Base-by-base conservation (phyloP, 2,888 invertebrate species). In the Synergus laeviventris region DNA sequence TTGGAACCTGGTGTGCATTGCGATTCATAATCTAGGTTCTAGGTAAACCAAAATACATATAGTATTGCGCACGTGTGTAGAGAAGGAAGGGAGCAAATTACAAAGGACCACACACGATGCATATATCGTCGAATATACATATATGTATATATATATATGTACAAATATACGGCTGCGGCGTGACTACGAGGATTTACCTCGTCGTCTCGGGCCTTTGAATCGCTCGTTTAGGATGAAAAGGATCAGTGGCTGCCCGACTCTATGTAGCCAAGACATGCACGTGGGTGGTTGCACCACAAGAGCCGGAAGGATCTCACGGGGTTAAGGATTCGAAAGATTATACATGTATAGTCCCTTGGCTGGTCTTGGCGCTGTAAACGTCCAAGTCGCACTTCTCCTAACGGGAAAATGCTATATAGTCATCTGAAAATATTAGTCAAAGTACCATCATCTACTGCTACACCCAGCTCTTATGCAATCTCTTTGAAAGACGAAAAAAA, bases 191-290 rank as follows among this genome's bases (percentile, higher is more conserved):
- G 87, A 88, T 88, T 88, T 86, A 87, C 86, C 87, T 87, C 81
- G 82, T 83, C 86, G 84, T 74, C 75, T 78, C 77, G 79, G 75
- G 78, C 85, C 85, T 85, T 87, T 88, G 89, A 88, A 88, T 87
- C 87, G 87, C 88, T 89, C 88, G 88, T 89, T 89, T 88, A 86
- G 87, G 87, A 87, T 87, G 87, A 88, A 88, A 89, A 87, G 87
- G 88, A 86, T 88, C 85, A 84, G 84, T 85, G 87, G 85, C 84
- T 85, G 81, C 74, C 75, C 76, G 75, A 77, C 78, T 81, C 81
- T 77, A 73, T 76, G 76, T 75, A 78, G 75, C 74, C 70, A 73
- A 60, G 79, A 39, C 24, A 78, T 81, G 81, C 81, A 87, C 88
- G 88, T 88, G 88, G 88, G 88, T 87, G 88, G 88, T 86, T 83